phyloP scores from a whole-genome alignment of 2,888 invertebrate genomes.

The Machimus atricapillus region DNA sequence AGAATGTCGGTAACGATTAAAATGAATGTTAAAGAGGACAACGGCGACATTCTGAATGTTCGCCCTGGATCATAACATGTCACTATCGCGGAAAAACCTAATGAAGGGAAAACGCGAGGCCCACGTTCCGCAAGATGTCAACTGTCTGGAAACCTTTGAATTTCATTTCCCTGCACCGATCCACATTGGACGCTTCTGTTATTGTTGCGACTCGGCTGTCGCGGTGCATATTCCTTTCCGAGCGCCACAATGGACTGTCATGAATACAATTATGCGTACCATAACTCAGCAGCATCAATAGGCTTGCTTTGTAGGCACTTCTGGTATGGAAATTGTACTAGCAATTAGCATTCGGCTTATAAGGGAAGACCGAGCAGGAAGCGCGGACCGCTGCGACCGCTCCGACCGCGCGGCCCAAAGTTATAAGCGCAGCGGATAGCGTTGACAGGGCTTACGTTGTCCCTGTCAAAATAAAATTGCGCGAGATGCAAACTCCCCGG shows the following conservation, averaged over 20 bases:
- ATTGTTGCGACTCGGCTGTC: not conserved
- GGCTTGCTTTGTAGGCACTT: constrained; percentile 10
- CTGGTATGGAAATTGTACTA: constrained; percentile 31
- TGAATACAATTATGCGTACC: constrained; percentile 33
- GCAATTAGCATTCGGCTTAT: constrained; percentile 30
- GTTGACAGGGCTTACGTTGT: not conserved
- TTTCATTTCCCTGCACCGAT: not conserved
- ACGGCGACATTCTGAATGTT: not conserved
- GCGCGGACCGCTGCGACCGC: not conserved
- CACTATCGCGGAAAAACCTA: constrained; percentile 8
- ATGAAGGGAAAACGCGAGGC: constrained; percentile 20
- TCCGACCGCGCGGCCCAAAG: not conserved
- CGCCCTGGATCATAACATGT: constrained; percentile 11
- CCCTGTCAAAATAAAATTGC: constrained; percentile 2
- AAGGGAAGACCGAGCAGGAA: constrained; percentile 14
- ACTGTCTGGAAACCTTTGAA: not conserved
- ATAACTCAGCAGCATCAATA: constrained; percentile 31
- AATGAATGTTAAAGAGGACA: not conserved
- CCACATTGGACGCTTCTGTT: constrained; percentile 14
- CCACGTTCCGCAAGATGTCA: constrained; percentile 12
- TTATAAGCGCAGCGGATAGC: not conserved
- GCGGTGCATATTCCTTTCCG: constrained; percentile 18
- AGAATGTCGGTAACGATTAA: not conserved
- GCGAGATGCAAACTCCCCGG: constrained; percentile 4
- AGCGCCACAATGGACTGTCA: constrained; percentile 34